Evolutionary conservation across 2,797 vertebrate species (phyloP), one percentile per base, ranked within the genome.

Genomic region (Agapornis canus): DNA sequence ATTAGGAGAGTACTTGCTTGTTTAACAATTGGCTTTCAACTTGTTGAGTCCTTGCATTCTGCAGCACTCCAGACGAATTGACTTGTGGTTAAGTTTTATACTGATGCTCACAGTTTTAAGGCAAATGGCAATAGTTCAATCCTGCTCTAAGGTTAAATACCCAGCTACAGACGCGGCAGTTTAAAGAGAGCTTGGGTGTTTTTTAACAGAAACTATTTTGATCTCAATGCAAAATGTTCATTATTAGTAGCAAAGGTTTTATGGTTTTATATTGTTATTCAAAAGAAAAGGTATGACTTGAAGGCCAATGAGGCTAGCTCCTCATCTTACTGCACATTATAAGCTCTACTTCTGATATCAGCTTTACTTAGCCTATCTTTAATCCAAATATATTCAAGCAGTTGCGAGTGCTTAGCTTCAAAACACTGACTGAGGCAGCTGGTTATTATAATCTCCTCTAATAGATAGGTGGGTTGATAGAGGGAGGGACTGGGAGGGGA

Each of bases 1-100:
- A 92, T 94, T 93, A 96, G 86, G 81, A 93, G 54, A 93, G 61
- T 43, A 90, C 54, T 75, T 82, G 48, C 72, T 72, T 91, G 83
- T 87, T 81, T 86, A 63, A 90, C 92, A 94, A 82, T 39, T 63
- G 61, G 21, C 81, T 88, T 94, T 64, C 96, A 89, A 86, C 72
- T 95, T 87, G 45, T 93, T 88, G 72, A 64, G 79, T 86, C 71
- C 29, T 2, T 89, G 80, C 90, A 81, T 95, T 94, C 66, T 5
- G n/a, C 25, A 71, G 75, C 51, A 84, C n/a, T 90, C 75, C 10
- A 96, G 86, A 90, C 90, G 57, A 95, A 92, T 96, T 94, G 77
- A 86, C 75, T 91, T 76, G 61, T 88, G 76, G 66, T 92, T 97
- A 78, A 82, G 86, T 84, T 96, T 79, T 70, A 48, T 69, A 82